phyloP scores from a whole-genome alignment of 1,140 invertebrate species.

The Zaprionus nigranus region DNA sequence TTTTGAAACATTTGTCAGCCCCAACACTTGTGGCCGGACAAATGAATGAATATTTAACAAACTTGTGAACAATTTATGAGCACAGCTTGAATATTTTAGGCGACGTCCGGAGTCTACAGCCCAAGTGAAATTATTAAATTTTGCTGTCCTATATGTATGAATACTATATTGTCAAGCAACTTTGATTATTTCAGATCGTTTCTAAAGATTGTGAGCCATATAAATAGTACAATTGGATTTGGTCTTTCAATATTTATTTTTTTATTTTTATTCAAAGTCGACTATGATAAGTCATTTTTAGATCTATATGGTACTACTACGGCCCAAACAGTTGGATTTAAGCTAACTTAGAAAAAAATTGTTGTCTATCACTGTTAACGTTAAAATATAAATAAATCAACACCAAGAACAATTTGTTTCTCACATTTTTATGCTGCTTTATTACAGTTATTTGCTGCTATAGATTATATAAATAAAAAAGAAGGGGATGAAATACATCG shows the following conservation, averaged over 20 bases:
- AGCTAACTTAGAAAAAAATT: no score
- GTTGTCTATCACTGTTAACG: no score
- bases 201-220: not conserved
- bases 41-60: slow-evolving; percentile 77
- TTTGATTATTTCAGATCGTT: not conserved
- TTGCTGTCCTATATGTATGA: not conserved
- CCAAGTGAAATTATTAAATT: no score
- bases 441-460: slow-evolving; percentile 39
- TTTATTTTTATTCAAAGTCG: not conserved
- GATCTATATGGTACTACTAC: no score
- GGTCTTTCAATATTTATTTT: not conserved
- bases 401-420: slow-evolving; percentile 1
- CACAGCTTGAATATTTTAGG: not conserved
- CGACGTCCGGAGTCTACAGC: no score
- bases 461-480: not conserved
- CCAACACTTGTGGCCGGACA: not conserved
- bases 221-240: not conserved
- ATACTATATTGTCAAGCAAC: not conserved
- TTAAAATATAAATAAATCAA: not conserved
- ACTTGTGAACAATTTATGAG: slow-evolving; percentile 65
- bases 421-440: slow-evolving; percentile 39
- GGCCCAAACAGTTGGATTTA: no score
- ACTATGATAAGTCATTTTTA: no score
- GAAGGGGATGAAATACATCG: not conserved
- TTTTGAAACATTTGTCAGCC: slow-evolving; percentile 2